Conservation (phyloP, 2,797 vertebrate genomes). For the Pangasius djambal region DNA sequence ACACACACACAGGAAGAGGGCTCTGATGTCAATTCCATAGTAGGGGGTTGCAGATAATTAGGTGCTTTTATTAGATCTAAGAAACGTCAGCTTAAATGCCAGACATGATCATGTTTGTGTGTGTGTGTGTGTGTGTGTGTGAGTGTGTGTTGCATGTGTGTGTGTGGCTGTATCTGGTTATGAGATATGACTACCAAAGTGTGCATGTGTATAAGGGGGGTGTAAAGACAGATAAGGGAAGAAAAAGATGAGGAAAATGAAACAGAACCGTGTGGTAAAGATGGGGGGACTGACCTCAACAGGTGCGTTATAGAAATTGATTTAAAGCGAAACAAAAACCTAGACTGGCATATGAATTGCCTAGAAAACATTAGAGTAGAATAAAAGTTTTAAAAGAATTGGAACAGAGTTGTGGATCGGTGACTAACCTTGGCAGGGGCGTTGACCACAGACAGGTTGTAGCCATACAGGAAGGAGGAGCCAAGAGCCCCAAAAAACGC, state of each 20-base stretch:
- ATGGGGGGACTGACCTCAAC: no score
- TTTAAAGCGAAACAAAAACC: not conserved
- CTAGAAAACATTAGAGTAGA: not conserved
- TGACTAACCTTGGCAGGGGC: constrained; percentile 85
- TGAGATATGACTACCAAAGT: no score
- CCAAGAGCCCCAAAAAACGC: constrained; percentile 87
- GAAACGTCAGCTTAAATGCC: constrained; percentile 7
- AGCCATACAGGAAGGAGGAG: constrained; percentile 93
- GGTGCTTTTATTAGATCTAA: constrained; percentile 16
- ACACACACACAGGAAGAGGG: not conserved
- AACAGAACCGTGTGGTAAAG: not conserved
- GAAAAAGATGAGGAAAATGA: not conserved
- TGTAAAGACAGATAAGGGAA: not conserved
- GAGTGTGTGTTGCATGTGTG: not conserved
- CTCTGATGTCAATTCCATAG: constrained; percentile 6
- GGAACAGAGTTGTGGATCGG: not conserved
- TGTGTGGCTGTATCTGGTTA: not conserved
- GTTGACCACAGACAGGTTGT: constrained; percentile 95
- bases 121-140: not conserved
- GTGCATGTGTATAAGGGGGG: not conserved
- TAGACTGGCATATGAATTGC: no score
- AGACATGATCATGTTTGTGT: not conserved
- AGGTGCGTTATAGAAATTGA: not conserved
- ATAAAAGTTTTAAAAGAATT: not conserved
- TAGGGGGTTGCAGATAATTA: constrained; percentile 10